Percentiles rank a stretch among this genome's conserved stretches.
These are phyloP conservation scores for Probaryconus sp. DNA, from an alignment of 1,140 invertebrate genomes.

Conservation along the genomic window DNA sequence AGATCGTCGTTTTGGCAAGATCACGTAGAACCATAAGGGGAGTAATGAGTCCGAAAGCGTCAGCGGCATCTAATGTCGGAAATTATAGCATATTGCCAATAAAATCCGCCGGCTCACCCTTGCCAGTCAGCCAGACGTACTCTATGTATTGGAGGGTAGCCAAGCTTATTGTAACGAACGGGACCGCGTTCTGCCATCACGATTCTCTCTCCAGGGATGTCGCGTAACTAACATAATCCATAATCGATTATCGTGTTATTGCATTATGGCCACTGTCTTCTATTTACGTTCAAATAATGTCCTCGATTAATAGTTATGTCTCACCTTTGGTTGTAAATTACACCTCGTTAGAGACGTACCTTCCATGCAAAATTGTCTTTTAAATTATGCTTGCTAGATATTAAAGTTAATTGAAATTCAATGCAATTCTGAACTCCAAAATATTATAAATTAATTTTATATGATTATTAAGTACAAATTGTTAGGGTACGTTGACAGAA, in stretches of 20 bases:
- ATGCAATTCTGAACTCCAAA: no score
- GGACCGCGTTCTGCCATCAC: conserved; percentile 72
- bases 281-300: conserved; percentile 49
- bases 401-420: conserved; percentile 13
- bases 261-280: conserved; percentile 44
- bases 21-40: conserved; percentile 71
- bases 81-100: conserved; percentile 80
- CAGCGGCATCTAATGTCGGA: conserved; percentile 78
- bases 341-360: conserved; percentile 21
- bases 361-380: conserved; percentile 30
- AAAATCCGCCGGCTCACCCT: conserved; percentile 74
- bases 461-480: no score
- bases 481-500: no score
- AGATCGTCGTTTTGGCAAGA: conserved; percentile 66
- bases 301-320: conserved; percentile 59
- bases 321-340: conserved; percentile 57
- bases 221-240: conserved; percentile 71
- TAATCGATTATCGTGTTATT: conserved; percentile 72
- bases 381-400: conserved; percentile 3
- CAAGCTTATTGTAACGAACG: conserved; percentile 76
- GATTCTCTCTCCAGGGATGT: conserved; percentile 67
- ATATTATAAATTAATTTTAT: no score
- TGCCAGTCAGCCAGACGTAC: conserved; percentile 66
- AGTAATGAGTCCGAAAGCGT: conserved; percentile 78
- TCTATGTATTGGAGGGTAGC: conserved; percentile 66